Evolutionary conservation across 2,797 vertebrate genomes (phyloP), one percentile per base, ranked within the genome.

Genomic region (Ptychadena robeensis): DNA sequence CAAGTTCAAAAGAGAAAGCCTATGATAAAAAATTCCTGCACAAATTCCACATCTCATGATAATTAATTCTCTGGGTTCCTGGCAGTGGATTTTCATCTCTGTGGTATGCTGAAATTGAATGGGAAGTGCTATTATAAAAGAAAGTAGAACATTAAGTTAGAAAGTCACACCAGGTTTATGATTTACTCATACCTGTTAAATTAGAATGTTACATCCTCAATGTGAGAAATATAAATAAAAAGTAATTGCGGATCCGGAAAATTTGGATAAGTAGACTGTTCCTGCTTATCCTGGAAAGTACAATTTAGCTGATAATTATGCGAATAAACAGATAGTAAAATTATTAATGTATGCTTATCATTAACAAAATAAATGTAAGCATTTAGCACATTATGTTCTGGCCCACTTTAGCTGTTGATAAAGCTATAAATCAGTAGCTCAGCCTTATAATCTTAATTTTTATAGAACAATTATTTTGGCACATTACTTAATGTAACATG

Each of bases 61-160:
- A 66, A 77, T 66, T 48, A 77, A 40, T 40, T 27, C 37, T 30
- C 28, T 65, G 12, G 28, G 14, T 65, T 65, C 35, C 37, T 59
- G 31, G 59, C 59, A 75, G 59, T 75, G 25, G 61, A 28, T 64
- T 63, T 11, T 76, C 27, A 65, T 15, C 57, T 65, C 59, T 10
- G 35, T 65, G 73, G 35, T 40, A 18, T 38, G 44, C 53, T 37
- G 18, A 32, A 65, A 76, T 44, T 44, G 35, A 65, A 76, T 64
- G 27, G 35, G 9, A 65, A 65, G 27, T 61, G 27, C 57, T n/a
- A 63, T 63, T 63, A 75, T 63, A 73, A 37, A 73, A 30, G 11
- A 59, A 73, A 14, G 31, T 28, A 30, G 35, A 22, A 8, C 25
- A 75, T 7, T 7, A 53, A n/a, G 44, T 22, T 4, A 53, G 22